Evolutionary conservation across 2,113 vertebrate genomes (phyloP), one percentile per base, ranked within the genome.

Genomic region (Siphamia tubifer): DNA sequence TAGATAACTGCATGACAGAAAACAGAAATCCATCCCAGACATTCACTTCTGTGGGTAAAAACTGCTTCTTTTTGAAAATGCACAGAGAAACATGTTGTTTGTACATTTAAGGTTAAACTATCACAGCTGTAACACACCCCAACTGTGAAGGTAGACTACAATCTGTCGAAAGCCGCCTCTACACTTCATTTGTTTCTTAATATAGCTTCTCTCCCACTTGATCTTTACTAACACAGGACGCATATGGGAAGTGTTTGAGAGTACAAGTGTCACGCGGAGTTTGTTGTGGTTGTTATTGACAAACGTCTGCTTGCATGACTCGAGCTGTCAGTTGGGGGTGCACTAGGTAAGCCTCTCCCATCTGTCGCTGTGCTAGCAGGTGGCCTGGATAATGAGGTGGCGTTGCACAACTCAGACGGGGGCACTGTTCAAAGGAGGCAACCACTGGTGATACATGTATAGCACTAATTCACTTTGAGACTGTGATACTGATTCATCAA

Each of bases 331-430:
- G 79, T 65, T 8, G 79, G 72, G 74, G 67, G 74, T 56, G 61
- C 40, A 31, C 35, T 36, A 88, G 77, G 82, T 85, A 81, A 74
- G 70, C 77, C 49, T 72, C 57, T 68, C 39, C 79, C 84, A 85
- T 86, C 84, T 88, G 86, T 74, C 24, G 39, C 21, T 30, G 31
- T 45, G 3, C 56, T 19, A 65, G 81, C 81, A 88, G 81, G 83
- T 84, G 79, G 77, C 21, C 54, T 43, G 58, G 84, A 81, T 88
- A 85, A 85, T 86, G 79, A 84, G 72, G 64, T 63, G 52, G 17
- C 17, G 10, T 56, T 51, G 55, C 21, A 6, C 3, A 27, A 36
- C 61, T 71, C 68, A 74, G 40, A 69, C 17, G 11, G n/a, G 57
- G 68, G 62, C 48, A 53, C 21, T 66, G 39, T 43, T 72, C 48